Evolutionary conservation across 2,888 invertebrate genomes (phyloP).

Genomic region (Athalia circularis): DNA sequence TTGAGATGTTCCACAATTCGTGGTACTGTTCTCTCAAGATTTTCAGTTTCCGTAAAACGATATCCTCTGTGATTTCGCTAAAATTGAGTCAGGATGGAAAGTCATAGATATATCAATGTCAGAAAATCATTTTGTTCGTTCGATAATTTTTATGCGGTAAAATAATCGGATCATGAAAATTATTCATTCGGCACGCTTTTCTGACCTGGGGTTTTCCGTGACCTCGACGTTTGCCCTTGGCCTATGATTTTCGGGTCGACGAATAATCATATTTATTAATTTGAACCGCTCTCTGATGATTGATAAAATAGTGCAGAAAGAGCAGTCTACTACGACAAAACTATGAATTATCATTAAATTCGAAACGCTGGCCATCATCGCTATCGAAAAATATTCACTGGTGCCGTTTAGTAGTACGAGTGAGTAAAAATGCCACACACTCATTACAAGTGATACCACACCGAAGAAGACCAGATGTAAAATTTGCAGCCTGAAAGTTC

Average conservation of each 20-base stretch:
- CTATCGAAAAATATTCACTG: too few species aligned
- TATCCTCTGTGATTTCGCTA: not conserved
- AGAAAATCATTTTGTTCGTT: not conserved
- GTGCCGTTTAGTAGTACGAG: not conserved
- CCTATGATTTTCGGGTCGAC: not conserved
- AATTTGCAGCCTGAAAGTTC: not conserved
- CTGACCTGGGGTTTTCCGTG: not conserved
- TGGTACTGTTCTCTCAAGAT: slow-evolving; percentile 13
- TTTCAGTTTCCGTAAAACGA: not conserved
- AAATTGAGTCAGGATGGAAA: not conserved
- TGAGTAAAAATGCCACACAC: not conserved
- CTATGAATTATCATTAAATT: not conserved
- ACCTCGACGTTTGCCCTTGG: not conserved
- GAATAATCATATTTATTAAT: not conserved
- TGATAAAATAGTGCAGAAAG: not conserved
- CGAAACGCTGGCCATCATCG: too few species aligned
- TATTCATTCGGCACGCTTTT: not conserved
- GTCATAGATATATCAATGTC: not conserved
- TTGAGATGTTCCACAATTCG: slow-evolving; percentile 4
- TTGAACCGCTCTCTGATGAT: not conserved
- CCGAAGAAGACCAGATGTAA: not conserved
- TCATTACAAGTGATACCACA: not conserved
- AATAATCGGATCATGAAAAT: not conserved
- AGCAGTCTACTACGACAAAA: not conserved
- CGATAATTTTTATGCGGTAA: not conserved